Percentiles rank a stretch among this genome's conserved stretches.
phyloP scores from a whole-genome alignment of 1,140 invertebrate species.

The Drosophila tsacasi region DNA sequence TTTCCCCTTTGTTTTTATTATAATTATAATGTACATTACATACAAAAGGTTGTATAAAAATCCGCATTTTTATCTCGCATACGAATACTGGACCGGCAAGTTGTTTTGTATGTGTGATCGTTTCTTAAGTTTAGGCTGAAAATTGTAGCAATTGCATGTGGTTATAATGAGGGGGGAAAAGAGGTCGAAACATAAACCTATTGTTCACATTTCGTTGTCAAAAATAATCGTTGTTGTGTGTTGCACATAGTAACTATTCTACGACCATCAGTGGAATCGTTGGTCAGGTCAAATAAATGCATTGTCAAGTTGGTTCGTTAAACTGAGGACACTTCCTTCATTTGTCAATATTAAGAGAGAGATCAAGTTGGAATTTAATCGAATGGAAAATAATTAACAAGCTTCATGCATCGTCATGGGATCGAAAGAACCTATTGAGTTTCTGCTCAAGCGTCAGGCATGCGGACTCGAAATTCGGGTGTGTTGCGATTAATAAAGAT shows the following conservation, averaged over 20 bases:
- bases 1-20: conserved; percentile 9
- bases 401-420: conserved; percentile 51
- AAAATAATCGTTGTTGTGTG: conserved; percentile 22
- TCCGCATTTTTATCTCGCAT: conserved; percentile 33
- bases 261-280: conserved; percentile 23
- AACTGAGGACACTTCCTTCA: conserved; percentile 4
- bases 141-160: conserved; percentile 42
- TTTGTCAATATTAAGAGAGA: conserved; percentile 42
- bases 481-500: conserved; percentile 38
- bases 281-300: conserved; percentile 26
- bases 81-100: conserved; percentile 80
- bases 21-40: conserved; percentile 51
- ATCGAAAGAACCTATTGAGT: conserved; percentile 28
- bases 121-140: conserved; percentile 49
- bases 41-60: conserved; percentile 58
- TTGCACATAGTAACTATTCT: conserved; percentile 14
- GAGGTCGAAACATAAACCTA: conserved; percentile 48
- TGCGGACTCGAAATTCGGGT: conserved; percentile 16
- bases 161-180: conserved; percentile 20
- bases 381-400: conserved; percentile 49
- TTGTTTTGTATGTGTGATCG: conserved; percentile 53
- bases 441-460: conserved; percentile 57
- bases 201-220: conserved; percentile 60
- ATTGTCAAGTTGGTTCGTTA: conserved; percentile 33
- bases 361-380: conserved; percentile 58